Base-by-base conservation (phyloP, 2,797 vertebrate species). In the Psittacula derbiana region DNA sequence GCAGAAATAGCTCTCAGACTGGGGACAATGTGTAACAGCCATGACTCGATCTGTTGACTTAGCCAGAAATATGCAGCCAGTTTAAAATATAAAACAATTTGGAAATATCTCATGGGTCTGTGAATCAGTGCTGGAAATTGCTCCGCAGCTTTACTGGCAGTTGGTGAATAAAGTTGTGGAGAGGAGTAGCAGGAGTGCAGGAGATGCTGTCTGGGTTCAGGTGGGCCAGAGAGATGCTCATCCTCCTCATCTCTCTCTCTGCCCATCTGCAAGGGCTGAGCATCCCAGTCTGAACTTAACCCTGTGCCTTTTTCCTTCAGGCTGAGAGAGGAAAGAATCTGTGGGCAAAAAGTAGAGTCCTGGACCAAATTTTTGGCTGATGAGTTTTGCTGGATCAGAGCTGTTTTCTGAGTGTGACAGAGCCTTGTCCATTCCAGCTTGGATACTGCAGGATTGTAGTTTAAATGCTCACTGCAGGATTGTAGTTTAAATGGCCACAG, bases 21-120 rank as follows among this genome's bases (percentile, higher is more conserved):
- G 41, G 95, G 83, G 74, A 94, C 91, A 94, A 74, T 74, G 33
- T 69, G 88, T 95, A 87, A 92, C 86, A 95, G 80, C 72, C 80
- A 27, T 87, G 88, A 93, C 86, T 88, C 64, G 46, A 15, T 90
- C 71, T 88, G 52, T 95, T 93, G 95, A 70, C 41, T 90, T 95
- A 94, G 61, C 44, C 67, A 90, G 71, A 95, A 94, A 85, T 71
- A 70, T 0, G 0, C 72, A 71, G 44, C 36, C 76, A 55, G 17
- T 50, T 9, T 36, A 49, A 50, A 60, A 86, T 80, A 49, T 38
- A 60, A 80, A 65, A 90, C 36, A 71, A 52, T 72, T 27, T 93
- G 83, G 73, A 84, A 93, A 44, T 76, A 84, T 33, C 44, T 93
- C 79, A 60, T 10, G 43, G 40, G 14, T 55, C 18, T 73, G 50